These are phyloP conservation scores for Pheucticus melanocephalus DNA, from an alignment of 2,113 vertebrate genomes.

Conservation along the genomic window DNA sequence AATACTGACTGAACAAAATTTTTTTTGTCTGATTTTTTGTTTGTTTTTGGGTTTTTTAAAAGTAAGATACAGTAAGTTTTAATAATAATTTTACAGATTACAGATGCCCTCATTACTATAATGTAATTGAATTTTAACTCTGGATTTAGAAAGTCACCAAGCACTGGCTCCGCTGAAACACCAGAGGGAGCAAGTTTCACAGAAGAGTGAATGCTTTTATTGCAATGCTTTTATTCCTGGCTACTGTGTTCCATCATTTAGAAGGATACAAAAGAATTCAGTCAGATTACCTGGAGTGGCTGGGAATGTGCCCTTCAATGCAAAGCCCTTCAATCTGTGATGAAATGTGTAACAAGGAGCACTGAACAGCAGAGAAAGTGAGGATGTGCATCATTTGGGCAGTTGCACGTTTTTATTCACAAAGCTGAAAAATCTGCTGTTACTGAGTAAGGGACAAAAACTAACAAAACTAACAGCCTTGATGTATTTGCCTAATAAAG, in stretches of 20 bases:
- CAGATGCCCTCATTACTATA: neutral
- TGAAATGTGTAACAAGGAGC: neutral
- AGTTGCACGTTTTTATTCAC: neutral
- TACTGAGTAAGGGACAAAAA: neutral
- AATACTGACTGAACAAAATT: neutral
- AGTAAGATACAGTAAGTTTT: neutral
- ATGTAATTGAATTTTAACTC: neutral
- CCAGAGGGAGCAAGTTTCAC: conserved; percentile 61
- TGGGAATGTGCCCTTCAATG: neutral
- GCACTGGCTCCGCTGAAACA: neutral
- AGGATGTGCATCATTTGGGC: neutral
- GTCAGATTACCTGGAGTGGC: neutral
- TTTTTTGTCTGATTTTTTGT: neutral
- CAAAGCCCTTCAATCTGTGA: neutral
- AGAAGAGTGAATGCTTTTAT: neutral
- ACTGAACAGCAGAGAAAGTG: neutral
- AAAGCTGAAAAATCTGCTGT: neutral
- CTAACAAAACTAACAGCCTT: neutral
- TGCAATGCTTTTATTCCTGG: neutral
- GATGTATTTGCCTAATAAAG: neutral
- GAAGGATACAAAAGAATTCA: neutral
- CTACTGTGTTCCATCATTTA: neutral
- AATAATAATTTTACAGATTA: neutral
- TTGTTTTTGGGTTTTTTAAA: neutral
- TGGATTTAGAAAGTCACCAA: neutral